Base-by-base conservation (phyloP, 2,113 vertebrate genomes). In the Dolichotis patagonum region DNA sequence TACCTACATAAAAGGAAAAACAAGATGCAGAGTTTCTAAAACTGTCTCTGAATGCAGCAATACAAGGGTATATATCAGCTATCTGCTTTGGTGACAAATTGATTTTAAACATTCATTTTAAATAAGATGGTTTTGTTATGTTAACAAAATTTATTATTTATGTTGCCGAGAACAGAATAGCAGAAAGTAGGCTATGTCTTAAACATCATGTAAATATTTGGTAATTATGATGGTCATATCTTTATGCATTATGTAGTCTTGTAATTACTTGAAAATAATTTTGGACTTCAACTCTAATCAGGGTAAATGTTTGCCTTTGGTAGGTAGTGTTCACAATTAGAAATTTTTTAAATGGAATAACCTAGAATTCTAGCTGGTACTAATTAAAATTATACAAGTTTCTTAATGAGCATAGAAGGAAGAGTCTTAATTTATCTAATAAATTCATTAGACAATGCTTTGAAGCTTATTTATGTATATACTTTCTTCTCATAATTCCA, bases 61-160 rank as follows among this genome's bases (percentile, higher is more conserved):
- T 58, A 94, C 3, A 90, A 78, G 16, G 8, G 7, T 71, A 16
- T 58, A 78, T 77, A 54, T 92, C 78, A 46, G 1, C 43, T 91
- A 3, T 67, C 32, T 87, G 19, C 90, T 90, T 92, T 73, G 89
- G 65, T 95, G 35, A 92, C 41, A 94, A 84, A 41, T 69, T 89
- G 26, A 89, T 38, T 90, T 88, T 41, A 30, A 92, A 58, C 14
- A 65, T 69, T 92, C 26, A 96, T 22, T 95, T 95, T 32, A 19
- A 87, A 92, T 90, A 32, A 78, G 88, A 6, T 43, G 82, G 4
- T 67, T 95, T 94, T 82, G 77, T 91, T 96, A 86, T 60, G 97
- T 95, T 96, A 95, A 56, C 54, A 56, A 56, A 56, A 94, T 14
- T 78, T n/a, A 4, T 65, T 84, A 52, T n/a, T 94, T 62, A 69